phyloP scores from a whole-genome alignment of 53 echinoderm and acorn worm species.

The Echinarachnius parma region DNA sequence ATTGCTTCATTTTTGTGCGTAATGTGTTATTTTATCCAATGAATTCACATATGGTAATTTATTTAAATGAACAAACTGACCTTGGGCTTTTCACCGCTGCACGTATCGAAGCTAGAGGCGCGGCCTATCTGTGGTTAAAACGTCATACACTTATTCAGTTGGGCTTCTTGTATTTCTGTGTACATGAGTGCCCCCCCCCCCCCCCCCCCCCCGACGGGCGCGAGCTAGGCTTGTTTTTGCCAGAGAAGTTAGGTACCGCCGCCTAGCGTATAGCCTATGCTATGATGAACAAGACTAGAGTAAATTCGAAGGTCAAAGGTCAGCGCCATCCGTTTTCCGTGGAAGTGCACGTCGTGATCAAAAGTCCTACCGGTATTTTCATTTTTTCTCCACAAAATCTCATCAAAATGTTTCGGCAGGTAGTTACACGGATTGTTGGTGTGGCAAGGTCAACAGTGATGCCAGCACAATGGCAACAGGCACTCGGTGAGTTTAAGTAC shows the following conservation, averaged over 20 bases:
- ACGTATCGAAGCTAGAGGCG: too few relatives aligned
- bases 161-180: too few relatives aligned
- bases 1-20: too few relatives aligned
- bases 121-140: too few relatives aligned
- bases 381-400: neutral
- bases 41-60: too few relatives aligned
- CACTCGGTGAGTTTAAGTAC: conserved; percentile 62
- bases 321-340: conserved; percentile 5
- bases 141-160: too few relatives aligned
- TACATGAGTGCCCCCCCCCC: neutral
- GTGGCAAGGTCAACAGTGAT: conserved; percentile 61
- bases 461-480: conserved; percentile 45
- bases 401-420: conserved; percentile 62
- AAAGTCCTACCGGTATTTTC: neutral
- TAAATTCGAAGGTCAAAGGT: conserved; percentile 21
- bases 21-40: too few relatives aligned
- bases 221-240: neutral
- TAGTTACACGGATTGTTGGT: conserved; percentile 52
- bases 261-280: too few relatives aligned
- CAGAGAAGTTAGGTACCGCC: neutral
- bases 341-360: conserved; percentile 8
- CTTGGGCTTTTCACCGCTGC: too few relatives aligned
- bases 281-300: too few relatives aligned
- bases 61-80: too few relatives aligned
- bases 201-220: neutral